These are phyloP conservation scores for Aplidium turbinatum DNA, from an alignment of 23 tunicate species.

Conservation along the genomic window DNA sequence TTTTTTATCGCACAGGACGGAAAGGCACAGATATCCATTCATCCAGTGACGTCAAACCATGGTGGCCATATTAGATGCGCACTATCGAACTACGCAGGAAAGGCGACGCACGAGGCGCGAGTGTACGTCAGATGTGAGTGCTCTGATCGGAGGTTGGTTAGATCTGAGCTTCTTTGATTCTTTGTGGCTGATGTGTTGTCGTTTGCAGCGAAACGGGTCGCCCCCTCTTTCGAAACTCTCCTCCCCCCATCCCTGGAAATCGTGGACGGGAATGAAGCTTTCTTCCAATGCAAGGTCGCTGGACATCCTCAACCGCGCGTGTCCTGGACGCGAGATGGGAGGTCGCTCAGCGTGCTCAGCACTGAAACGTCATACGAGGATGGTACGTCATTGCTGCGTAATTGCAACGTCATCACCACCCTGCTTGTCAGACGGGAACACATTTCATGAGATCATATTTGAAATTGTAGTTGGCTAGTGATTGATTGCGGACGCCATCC, in stretches of 20 bases:
- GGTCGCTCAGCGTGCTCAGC: conserved; percentile 81
- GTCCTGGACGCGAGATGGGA: conserved; percentile 91
- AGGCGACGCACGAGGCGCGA: conserved; percentile 57
- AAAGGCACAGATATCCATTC: conserved; percentile 32
- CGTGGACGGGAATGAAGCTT: conserved; percentile 63
- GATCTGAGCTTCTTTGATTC: not conserved
- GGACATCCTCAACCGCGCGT: conserved; percentile 99
- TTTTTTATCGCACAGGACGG: conserved; percentile 71
- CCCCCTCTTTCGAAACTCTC: conserved; percentile 65
- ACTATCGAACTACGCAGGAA: conserved; percentile 53
- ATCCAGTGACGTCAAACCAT: conserved; percentile 45
- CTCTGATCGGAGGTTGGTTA: not conserved
- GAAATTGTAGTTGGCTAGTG: too few species aligned
- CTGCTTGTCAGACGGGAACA: too few species aligned
- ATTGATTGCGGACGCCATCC: too few species aligned
- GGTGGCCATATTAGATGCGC: conserved; percentile 75
- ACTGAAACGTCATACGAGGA: conserved; percentile 94
- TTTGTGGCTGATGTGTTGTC: not conserved
- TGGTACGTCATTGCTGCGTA: conserved; percentile 69
- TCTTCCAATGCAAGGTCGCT: conserved; percentile 68
- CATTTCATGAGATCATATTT: too few species aligned
- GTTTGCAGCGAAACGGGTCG: conserved; percentile 76
- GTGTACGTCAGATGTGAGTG: conserved; percentile 78
- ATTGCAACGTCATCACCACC: too few species aligned
- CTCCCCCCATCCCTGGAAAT: conserved; percentile 62